Evolutionary conservation across 1,140 invertebrate species (phyloP), one percentile per base, ranked within the genome.

Genomic region (Trialeurodes vaporariorum): DNA sequence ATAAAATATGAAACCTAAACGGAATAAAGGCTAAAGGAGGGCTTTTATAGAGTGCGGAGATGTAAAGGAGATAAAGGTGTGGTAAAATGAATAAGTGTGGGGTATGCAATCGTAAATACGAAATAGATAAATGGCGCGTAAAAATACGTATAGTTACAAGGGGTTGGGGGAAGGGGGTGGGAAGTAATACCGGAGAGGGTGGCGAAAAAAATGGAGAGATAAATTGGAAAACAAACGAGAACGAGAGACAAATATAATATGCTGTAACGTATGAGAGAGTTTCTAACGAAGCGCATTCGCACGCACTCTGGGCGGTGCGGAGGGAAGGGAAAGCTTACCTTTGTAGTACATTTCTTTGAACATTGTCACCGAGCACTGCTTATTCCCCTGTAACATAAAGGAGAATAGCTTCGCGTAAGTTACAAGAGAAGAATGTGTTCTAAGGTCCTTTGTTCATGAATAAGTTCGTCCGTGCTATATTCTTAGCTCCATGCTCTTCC

Each of bases 261-360:
- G 34, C 34, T 9, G 17, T 49, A 49, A 49, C 34, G 34, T 17
- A 49, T 49, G 34, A 49, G 34, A 49, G 34, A 49, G 17, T 49
- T 9, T 9, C 34, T n/a, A n/a, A n/a, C n/a, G n/a, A n/a, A n/a
- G n/a, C n/a, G n/a, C n/a, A n/a, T n/a, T n/a, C n/a, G n/a, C n/a
- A n/a, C n/a, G n/a, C n/a, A n/a, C n/a, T n/a, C n/a, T n/a, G n/a
- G n/a, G n/a, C n/a, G n/a, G n/a, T n/a, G n/a, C n/a, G n/a, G 34
- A 49, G 17, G 34, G 34, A 49, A 49, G 34, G 5, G 34, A 17
- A 17, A 49, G 5, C 34, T 49, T 49, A 49, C 34, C 34, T 49
- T 49, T 49, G 34, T 49, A 49, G 34, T 49, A 49, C 34, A 49
- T 49, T 49, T 49, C 34, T 49, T 49, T 49, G 34, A 49, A 49